Base-by-base conservation (phyloP, 2,113 vertebrate genomes). In the Psittacara wagleri region DNA sequence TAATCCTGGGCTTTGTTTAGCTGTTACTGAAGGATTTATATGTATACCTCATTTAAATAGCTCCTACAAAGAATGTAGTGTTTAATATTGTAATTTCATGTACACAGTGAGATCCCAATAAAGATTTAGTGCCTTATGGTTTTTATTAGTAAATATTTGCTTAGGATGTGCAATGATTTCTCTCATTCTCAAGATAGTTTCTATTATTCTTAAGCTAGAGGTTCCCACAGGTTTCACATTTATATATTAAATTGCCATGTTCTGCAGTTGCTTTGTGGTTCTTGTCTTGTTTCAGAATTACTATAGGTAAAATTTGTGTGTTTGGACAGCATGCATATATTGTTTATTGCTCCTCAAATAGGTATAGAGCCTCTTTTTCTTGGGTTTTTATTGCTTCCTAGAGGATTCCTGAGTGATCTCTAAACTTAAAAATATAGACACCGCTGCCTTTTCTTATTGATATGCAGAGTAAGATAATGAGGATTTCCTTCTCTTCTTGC, bases 11-110 rank as follows among this genome's bases (percentile, higher is more conserved):
- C 33, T 95, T 70, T 61, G 31, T 51, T 67, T 83, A 83, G 57
- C 48, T 69, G 35, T 77, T 94, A 37, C 44, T 74, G 87, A 61
- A 80, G 22, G 28, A 79, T 8, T 78, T 67, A 27, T 7, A 15
- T 28, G 16, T 83, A 76, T 92, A 86, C 29, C 90, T 63, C 63
- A 90, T 72, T 92, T 94, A 92, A 96, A 87, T 85, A 88, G 69
- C 76, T 94, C 49, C 68, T 92, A 67, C 74, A 95, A 95, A 66
- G 23, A 86, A 93, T 76, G 17, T 52, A 11, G 69, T 88, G 37
- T 64, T 90, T 87, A 96, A 96, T 55, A 69, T 15, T 77, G 37
- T 94, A 84, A 48, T 88, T 95, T 94, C 51, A 33, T 92, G 17
- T 86, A 15, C 57, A 29, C 52, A 88, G 49, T 61, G 67, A 72